Base-by-base conservation (phyloP, 2,797 vertebrate species). In the Sparidentex hasta region DNA sequence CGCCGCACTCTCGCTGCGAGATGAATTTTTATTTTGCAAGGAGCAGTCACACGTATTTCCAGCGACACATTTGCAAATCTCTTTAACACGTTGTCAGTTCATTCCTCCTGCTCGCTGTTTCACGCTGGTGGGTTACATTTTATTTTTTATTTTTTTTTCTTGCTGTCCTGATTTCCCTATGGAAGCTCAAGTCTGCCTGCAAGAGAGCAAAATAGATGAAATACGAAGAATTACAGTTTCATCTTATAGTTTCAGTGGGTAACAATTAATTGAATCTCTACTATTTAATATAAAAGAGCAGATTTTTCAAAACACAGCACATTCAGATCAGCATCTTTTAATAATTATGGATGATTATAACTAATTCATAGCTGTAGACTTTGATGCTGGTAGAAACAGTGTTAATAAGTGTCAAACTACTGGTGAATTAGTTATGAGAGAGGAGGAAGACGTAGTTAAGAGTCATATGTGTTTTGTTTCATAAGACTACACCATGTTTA, bases 11-110 rank as follows among this genome's bases (percentile, higher is more conserved):
- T 18, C 50, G 66, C 83, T 80, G 68, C 59, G 6, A 84, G 64
- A 83, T 74, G 9, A 16, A 50, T 85, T 78, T 86, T 85, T 73
- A 71, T 85, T 81, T 84, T 47, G 11, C 69, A 70, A 72, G 54
- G 57, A 79, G 62, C 66, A 25, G 58, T 61, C 65, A 23, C 43
- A 38, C 61, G 65, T 56, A 66, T 78, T 72, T 62, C 67, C 18
- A 17, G 21, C 29, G 16, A 70, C 73, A 73, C 63, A 59, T 61
- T 80, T 78, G 44, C 46, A 59, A 47, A 59, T 78, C 48, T 61
- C 58, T 11, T 80, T 66, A 43, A 63, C 62, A 70, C 65, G 13
- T 72, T 72, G 47, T 64, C 43, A 18, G 54, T 79, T 69, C 20
- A 23, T 50, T 52, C 58, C 74, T 68, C 68, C 74, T 71, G 65